Percentiles rank a stretch among this genome's conserved stretches.
phyloP scores from a whole-genome alignment of 2,888 invertebrate genomes.

The Pomacea canaliculata region DNA sequence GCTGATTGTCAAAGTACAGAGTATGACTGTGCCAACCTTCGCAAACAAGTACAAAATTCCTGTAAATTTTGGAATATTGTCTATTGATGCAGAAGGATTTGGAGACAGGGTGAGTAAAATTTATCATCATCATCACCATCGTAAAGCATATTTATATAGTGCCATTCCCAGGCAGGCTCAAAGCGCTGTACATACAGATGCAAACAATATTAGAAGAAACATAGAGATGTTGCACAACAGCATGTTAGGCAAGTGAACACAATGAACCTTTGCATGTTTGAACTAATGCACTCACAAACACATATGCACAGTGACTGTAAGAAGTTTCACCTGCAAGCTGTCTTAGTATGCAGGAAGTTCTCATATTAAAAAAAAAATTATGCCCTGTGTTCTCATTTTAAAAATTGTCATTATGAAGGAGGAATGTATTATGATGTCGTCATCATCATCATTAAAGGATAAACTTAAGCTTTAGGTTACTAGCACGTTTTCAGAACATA shows the following conservation, averaged over 20 bases:
- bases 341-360: no score
- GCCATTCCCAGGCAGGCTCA: background rate
- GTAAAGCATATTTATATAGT: background rate
- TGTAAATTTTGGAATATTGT: constrained; percentile 52
- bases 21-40: constrained; percentile 50
- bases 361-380: no score
- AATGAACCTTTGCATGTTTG: background rate
- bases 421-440: no score
- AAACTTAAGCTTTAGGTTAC: no score
- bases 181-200: background rate
- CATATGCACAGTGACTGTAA: no score
- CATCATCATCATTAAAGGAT: no score
- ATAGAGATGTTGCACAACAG: background rate
- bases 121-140: background rate
- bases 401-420: no score
- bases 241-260: background rate
- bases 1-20: constrained; percentile 38
- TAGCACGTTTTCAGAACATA: no score
- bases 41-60: constrained; percentile 46
- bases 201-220: background rate
- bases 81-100: constrained; percentile 60
- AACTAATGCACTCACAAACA: no score
- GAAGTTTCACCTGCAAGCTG: no score
- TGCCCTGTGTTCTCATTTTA: no score
- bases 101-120: constrained; percentile 45